Conservation (phyloP, 2,888 invertebrate genomes). For the Octodonta nipae region DNA sequence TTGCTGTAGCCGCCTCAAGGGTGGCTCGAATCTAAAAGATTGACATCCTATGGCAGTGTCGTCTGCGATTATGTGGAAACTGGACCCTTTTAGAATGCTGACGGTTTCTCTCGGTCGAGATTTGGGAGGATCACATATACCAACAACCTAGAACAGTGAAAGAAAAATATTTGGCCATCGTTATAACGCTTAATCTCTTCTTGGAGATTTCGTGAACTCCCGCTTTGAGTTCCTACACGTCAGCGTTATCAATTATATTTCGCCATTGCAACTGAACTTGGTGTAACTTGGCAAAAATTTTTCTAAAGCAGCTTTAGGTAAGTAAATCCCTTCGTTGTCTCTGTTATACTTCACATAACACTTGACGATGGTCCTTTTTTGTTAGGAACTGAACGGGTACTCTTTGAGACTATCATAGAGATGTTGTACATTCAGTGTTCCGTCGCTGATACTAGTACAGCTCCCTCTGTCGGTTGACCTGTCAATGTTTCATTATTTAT, state of each 20-base stretch:
- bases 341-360: slow-evolving; percentile 69
- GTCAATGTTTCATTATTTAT: slow-evolving; percentile 72
- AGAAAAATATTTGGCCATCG: slow-evolving; percentile 68
- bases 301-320: slow-evolving; percentile 93
- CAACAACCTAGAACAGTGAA: slow-evolving; percentile 75
- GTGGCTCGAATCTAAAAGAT: too few relatives aligned
- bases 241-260: slow-evolving; percentile 54
- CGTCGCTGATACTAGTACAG: slow-evolving; percentile 79
- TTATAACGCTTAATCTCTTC: slow-evolving; percentile 74
- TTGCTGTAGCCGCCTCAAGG: too few relatives aligned
- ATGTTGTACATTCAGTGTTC: slow-evolving; percentile 81
- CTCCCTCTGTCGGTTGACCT: slow-evolving; percentile 97
- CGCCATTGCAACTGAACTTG: slow-evolving; percentile 64
- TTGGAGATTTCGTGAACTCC: slow-evolving; percentile 78
- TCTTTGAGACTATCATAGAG: slow-evolving; percentile 79
- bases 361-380: slow-evolving; percentile 97
- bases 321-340: slow-evolving; percentile 65
- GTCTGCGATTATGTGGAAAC: too few relatives aligned
- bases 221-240: slow-evolving; percentile 69
- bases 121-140: slow-evolving; percentile 94
- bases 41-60: too few relatives aligned
- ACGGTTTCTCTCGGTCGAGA: slow-evolving; percentile 77
- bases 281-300: slow-evolving; percentile 76
- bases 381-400: slow-evolving; percentile 93
- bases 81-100: slow-evolving; percentile 63